phyloP scores from a whole-genome alignment of 1,140 invertebrate genomes.

The Antheraea mylitta region DNA sequence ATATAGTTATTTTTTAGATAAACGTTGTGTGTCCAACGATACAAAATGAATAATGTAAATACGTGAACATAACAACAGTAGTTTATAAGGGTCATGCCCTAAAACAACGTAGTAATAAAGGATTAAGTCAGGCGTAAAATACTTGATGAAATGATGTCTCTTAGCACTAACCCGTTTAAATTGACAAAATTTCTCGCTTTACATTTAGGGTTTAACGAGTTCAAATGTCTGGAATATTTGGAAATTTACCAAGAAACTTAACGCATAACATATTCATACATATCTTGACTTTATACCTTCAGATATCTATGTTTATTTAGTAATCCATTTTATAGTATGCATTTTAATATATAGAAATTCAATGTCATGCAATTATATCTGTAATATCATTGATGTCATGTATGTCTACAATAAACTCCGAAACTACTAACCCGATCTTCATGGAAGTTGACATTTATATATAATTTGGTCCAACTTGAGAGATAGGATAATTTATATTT shows the following conservation, averaged over 20 bases:
- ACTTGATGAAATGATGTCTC: slow-evolving; percentile 10
- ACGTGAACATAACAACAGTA: background rate
- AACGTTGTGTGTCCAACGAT: background rate
- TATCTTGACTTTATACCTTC: too few species aligned
- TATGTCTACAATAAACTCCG: too few species aligned
- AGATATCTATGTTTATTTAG: too few species aligned
- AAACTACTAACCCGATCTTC: too few species aligned
- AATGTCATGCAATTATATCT: too few species aligned
- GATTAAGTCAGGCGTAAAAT: slow-evolving; percentile 11
- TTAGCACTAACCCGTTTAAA: slow-evolving; percentile 17
- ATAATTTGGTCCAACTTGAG: too few species aligned
- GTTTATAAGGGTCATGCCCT: slow-evolving; percentile 7
- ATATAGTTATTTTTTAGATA: too few species aligned
- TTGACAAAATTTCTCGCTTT: slow-evolving; percentile 11
- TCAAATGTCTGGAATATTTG: slow-evolving; percentile 15
- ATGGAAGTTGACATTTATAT: too few species aligned
- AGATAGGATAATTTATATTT: too few species aligned
- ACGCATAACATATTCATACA: background rate
- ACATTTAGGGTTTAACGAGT: slow-evolving; percentile 8
- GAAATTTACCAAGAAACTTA: slow-evolving; percentile 14
- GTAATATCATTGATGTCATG: too few species aligned
- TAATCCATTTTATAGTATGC: too few species aligned
- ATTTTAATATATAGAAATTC: too few species aligned
- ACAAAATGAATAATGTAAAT: background rate
- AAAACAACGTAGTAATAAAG: slow-evolving; percentile 13